These are phyloP conservation scores for Condylostylus longicornis DNA, from an alignment of 1,140 invertebrate genomes.

Conservation along the genomic window DNA sequence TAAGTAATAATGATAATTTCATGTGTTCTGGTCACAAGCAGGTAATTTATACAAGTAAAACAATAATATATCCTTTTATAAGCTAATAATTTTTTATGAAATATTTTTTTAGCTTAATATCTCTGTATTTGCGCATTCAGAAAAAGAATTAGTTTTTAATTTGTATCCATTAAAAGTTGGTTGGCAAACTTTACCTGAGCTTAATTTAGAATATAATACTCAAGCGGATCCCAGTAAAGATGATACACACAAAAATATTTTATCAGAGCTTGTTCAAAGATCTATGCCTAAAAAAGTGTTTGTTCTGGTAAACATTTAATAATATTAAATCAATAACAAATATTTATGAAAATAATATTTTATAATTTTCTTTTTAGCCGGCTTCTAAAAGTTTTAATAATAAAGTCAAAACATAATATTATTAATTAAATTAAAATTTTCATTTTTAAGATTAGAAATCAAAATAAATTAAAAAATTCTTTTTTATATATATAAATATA, in stretches of 20 bases:
- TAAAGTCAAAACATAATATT: too few species aligned
- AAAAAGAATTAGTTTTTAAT: conserved; percentile 28
- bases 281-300: conserved; percentile 30
- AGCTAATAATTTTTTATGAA: neutral
- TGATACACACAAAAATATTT: conserved; percentile 22
- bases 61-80: too few species aligned
- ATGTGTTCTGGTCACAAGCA: conserved; percentile 31
- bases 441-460: too few species aligned
- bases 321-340: too few species aligned
- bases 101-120: conserved; percentile 20
- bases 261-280: conserved; percentile 25
- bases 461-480: too few species aligned
- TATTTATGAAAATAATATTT: too few species aligned
- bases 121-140: conserved; percentile 27
- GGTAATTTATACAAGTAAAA: conserved; percentile 9
- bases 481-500: too few species aligned
- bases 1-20: conserved; percentile 30
- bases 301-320: conserved; percentile 29
- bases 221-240: conserved; percentile 26
- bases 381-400: too few species aligned
- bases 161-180: conserved; percentile 29
- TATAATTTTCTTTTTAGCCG: too few species aligned
- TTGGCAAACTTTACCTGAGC: conserved; percentile 28
- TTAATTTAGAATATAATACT: conserved; percentile 27
- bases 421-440: too few species aligned